Conservation (phyloP, 2,113 vertebrate species). For the Ceyx margarethae region DNA sequence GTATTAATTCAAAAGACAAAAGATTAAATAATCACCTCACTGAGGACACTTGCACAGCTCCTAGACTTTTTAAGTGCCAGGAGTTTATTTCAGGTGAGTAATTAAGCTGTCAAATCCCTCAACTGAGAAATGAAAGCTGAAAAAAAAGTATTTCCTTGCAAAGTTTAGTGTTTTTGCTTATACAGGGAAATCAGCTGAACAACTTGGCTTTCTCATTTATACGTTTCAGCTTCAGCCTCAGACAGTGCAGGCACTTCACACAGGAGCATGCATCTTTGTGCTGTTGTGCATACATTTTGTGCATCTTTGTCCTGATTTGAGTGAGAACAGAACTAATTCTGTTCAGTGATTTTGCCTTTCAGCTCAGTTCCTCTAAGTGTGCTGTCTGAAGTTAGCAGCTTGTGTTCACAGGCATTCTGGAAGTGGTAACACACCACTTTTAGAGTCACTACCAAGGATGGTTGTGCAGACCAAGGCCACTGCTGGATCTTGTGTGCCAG, state of each 20-base stretch:
- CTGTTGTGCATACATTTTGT: neutral
- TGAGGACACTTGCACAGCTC: neutral
- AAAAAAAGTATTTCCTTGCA: neutral
- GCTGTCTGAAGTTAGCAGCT: no score
- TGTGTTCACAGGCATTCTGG: no score
- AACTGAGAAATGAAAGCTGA: constrained; percentile 11
- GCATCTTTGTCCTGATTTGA: neutral
- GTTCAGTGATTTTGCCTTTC: no score
- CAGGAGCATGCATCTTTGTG: fast-evolving
- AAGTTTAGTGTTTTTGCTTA: neutral
- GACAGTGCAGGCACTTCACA: neutral
- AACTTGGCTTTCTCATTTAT: neutral
- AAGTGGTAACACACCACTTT: no score
- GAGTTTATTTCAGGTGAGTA: neutral
- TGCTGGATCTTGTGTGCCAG: no score
- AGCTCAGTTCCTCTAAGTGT: no score
- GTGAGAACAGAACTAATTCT: no score
- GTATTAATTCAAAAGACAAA: neutral
- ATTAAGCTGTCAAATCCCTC: neutral
- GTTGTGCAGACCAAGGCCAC: no score
- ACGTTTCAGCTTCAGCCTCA: neutral
- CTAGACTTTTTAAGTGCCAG: neutral
- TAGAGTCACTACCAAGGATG: no score
- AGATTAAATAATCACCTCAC: neutral
- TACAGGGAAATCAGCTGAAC: neutral